phyloP scores from a whole-genome alignment of 1,140 invertebrate genomes.

The Anagrus nilaparvatae region DNA sequence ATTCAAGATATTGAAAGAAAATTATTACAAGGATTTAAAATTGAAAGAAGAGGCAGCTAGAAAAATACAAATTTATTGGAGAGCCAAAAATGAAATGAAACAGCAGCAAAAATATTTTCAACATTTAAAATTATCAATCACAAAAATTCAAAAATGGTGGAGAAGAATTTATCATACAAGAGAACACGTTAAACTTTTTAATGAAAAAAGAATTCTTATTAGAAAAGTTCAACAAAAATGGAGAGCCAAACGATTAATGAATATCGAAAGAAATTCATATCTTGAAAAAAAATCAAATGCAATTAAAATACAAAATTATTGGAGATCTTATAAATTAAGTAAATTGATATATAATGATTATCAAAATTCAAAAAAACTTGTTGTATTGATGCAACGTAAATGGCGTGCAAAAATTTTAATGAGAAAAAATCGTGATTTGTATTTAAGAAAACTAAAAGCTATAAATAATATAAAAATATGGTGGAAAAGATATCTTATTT shows the following conservation, averaged over 20 bases:
- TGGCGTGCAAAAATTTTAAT: slow-evolving; percentile 35
- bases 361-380: slow-evolving; percentile 20
- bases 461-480: slow-evolving; percentile 39
- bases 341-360: slow-evolving; percentile 29
- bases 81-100: slow-evolving; percentile 19
- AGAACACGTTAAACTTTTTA: slow-evolving; percentile 17
- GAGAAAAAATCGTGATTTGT: slow-evolving; percentile 31
- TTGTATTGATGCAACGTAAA: slow-evolving; percentile 36
- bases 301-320: slow-evolving; percentile 38
- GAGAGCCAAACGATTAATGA: slow-evolving; percentile 34
- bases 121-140: slow-evolving; percentile 15
- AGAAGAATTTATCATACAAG: slow-evolving; percentile 25
- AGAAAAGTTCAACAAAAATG: slow-evolving; percentile 38
- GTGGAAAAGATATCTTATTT: slow-evolving; percentile 32
- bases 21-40: slow-evolving; percentile 7
- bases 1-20: slow-evolving; percentile 15
- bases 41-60: slow-evolving; percentile 17
- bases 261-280: slow-evolving; percentile 26
- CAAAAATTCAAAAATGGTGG: slow-evolving; percentile 40
- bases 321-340: slow-evolving; percentile 35
- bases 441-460: slow-evolving; percentile 29
- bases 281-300: slow-evolving; percentile 21
- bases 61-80: slow-evolving; percentile 19
- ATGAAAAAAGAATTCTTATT: slow-evolving; percentile 18
- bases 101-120: slow-evolving; percentile 21